phyloP scores from a whole-genome alignment of 2,113 vertebrate genomes.

The Microcebus murinus region DNA sequence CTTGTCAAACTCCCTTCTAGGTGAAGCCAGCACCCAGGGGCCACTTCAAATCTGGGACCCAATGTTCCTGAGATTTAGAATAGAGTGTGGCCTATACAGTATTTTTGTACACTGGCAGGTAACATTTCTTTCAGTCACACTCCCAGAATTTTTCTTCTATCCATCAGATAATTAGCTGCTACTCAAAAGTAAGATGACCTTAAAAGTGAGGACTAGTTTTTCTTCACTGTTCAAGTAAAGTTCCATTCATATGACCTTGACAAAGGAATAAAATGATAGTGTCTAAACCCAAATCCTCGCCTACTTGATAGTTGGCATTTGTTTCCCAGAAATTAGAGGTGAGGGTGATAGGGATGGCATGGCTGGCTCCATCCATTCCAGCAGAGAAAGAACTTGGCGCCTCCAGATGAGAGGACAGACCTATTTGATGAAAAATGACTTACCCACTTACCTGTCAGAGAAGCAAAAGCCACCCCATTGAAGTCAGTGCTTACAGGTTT shows the following conservation, averaged over 20 bases:
- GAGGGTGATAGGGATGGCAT: background rate
- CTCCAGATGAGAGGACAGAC: background rate
- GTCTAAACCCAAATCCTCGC: background rate
- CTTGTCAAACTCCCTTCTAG: background rate
- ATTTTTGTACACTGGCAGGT: background rate
- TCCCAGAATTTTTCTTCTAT: background rate
- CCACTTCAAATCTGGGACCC: background rate
- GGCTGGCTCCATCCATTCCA: background rate
- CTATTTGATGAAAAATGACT: background rate
- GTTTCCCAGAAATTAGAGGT: background rate
- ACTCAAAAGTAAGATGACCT: conserved; percentile 6
- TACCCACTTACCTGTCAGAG: background rate
- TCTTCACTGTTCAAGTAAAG: background rate
- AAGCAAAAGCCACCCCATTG: background rate
- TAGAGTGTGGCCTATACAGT: too few species aligned
- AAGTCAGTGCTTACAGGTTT: background rate
- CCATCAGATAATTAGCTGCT: background rate
- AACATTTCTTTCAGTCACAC: background rate
- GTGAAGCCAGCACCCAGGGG: background rate
- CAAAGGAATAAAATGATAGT: background rate
- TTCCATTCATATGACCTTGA: background rate
- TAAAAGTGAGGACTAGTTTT: background rate
- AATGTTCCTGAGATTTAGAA: background rate
- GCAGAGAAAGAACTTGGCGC: background rate
- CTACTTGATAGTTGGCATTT: background rate